These are phyloP conservation scores for Atrichornis clamosus DNA, from an alignment of 2,113 vertebrate species.

Conservation along the genomic window DNA sequence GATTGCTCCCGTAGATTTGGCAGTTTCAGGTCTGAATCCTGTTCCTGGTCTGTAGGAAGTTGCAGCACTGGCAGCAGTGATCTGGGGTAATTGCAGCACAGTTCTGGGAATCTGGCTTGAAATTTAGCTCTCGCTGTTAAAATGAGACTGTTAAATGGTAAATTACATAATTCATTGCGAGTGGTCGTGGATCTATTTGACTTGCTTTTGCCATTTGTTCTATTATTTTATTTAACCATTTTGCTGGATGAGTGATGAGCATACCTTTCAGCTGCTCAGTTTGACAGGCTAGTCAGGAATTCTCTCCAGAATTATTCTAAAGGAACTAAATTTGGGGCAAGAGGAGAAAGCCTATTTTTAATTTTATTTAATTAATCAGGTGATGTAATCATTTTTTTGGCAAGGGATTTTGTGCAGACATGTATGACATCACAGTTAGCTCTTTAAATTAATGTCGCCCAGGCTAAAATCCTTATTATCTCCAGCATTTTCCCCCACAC, in stretches of 20 bases:
- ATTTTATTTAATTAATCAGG: not conserved
- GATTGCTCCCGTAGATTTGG: not conserved
- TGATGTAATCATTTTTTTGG: not conserved
- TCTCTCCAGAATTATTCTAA: not conserved
- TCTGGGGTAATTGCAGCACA: not conserved
- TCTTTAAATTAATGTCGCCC: not conserved
- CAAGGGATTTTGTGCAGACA: not conserved
- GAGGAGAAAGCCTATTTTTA: not conserved
- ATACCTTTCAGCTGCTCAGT: not conserved
- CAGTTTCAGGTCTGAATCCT: not conserved
- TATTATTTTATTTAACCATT: slow-evolving; percentile 35
- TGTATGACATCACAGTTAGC: not conserved
- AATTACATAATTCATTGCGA: not conserved
- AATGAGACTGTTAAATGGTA: slow-evolving; percentile 16
- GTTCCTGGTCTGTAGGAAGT: not conserved
- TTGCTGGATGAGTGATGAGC: not conserved
- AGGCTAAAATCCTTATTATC: not conserved
- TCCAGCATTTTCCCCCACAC: not conserved
- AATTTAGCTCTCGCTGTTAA: not conserved
- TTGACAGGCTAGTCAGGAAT: not conserved
- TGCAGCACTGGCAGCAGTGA: not conserved
- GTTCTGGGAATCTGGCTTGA: slow-evolving; percentile 40
- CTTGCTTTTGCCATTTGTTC: slow-evolving; percentile 20
- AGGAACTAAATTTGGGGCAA: not conserved
- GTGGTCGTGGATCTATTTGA: slow-evolving; percentile 34